A percentile compares a stretch with the other conserved stretches of the same genome.
Evolutionary conservation across 2,113 vertebrate genomes (phyloP).

Genomic region (Heloderma charlesbogerti): DNA sequence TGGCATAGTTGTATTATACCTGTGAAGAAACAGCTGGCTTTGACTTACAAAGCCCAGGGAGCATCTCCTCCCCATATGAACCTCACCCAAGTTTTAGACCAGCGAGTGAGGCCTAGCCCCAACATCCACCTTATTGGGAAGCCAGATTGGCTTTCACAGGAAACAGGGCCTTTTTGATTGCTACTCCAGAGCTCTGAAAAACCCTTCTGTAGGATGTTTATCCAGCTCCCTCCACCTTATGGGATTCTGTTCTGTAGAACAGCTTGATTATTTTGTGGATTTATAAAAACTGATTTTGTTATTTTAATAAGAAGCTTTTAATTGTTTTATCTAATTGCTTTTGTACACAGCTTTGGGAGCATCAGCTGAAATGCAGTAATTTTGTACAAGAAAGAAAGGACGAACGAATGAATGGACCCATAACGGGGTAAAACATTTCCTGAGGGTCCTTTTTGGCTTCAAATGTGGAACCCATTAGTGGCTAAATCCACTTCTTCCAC

Average conservation of each 20-base stretch:
- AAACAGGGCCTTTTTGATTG: background rate
- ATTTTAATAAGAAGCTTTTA: background rate
- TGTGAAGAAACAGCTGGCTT: too few species aligned
- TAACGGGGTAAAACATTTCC: constrained; percentile 77
- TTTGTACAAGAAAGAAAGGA: background rate
- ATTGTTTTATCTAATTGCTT: background rate
- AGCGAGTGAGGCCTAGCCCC: background rate
- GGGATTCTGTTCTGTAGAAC: background rate
- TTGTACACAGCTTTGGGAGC: too few species aligned
- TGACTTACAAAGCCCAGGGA: background rate
- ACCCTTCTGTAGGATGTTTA: too few species aligned
- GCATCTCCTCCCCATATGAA: background rate
- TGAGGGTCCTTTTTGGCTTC: constrained; percentile 82
- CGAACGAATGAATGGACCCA: background rate
- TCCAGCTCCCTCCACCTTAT: too few species aligned
- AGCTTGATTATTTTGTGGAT: background rate
- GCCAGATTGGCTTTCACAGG: background rate
- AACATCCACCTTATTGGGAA: background rate
- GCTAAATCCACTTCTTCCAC: constrained; percentile 60
- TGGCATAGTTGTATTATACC: too few species aligned
- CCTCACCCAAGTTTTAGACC: background rate
- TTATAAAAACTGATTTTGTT: background rate
- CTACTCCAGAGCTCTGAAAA: background rate
- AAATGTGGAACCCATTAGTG: constrained; percentile 87
- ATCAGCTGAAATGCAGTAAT: background rate